Evolutionary conservation across 2,888 invertebrate genomes (phyloP).

Genomic region (Sericinus montela): DNA sequence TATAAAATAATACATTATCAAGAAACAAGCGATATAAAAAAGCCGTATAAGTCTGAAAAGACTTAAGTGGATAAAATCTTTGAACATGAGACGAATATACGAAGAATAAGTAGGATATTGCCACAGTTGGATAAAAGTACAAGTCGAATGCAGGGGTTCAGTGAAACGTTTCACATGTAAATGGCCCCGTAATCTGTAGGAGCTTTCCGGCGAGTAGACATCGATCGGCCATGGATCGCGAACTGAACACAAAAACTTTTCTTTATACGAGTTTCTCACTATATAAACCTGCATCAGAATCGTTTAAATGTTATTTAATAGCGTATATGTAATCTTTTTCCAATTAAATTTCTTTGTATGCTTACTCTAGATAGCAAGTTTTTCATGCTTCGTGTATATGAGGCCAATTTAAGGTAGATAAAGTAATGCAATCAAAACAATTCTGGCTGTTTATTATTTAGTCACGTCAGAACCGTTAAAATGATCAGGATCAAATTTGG

Average conservation of each 20-base stretch:
- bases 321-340: too few relatives aligned
- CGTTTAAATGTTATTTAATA: too few relatives aligned
- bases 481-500: too few relatives aligned
- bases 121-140: slow-evolving; percentile 49
- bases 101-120: slow-evolving; percentile 40
- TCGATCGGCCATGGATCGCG: slow-evolving; percentile 59
- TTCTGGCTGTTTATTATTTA: too few relatives aligned
- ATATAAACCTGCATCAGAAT: too few relatives aligned
- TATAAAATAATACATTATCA: too few relatives aligned
- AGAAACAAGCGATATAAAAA: slow-evolving; percentile 34
- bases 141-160: slow-evolving; percentile 60
- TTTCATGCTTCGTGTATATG: too few relatives aligned
- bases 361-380: too few relatives aligned
- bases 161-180: slow-evolving; percentile 74
- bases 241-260: slow-evolving; percentile 51
- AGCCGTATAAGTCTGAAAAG: slow-evolving; percentile 27
- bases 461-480: too few relatives aligned
- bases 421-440: too few relatives aligned
- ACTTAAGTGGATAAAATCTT: slow-evolving; percentile 41
- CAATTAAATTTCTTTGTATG: too few relatives aligned
- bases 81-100: slow-evolving; percentile 47
- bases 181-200: slow-evolving; percentile 66
- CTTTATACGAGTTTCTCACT: slow-evolving; percentile 39
- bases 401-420: too few relatives aligned
- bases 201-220: slow-evolving; percentile 50